Evolutionary conservation across 2,113 vertebrate species (phyloP).

Genomic region (Eira barbara): DNA sequence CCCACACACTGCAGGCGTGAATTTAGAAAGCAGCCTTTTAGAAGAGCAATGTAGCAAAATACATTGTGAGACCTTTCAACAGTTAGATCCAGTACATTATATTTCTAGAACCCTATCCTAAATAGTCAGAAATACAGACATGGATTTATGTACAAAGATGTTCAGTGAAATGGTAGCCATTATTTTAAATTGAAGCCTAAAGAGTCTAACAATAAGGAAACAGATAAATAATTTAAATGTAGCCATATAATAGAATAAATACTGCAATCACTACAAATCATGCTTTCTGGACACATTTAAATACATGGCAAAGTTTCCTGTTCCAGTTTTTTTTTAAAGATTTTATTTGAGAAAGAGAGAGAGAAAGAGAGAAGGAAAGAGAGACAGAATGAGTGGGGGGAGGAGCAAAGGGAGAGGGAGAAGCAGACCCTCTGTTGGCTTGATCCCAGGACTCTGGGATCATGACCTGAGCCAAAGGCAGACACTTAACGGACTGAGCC

Average conservation of each 20-base stretch:
- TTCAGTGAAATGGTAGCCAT: background rate
- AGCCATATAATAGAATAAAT: background rate
- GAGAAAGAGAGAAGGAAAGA: background rate
- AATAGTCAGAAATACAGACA: slow-evolving; percentile 6
- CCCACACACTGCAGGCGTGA: background rate
- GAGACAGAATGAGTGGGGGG: background rate
- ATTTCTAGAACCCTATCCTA: background rate
- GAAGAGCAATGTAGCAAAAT: background rate
- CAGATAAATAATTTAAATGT: background rate
- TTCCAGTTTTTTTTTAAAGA: background rate
- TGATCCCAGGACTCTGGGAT: background rate
- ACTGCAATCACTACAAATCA: background rate
- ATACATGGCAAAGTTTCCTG: background rate
- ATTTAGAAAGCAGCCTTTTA: background rate
- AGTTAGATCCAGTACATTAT: background rate
- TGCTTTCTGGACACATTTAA: background rate
- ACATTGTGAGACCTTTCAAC: background rate
- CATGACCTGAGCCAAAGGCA: background rate
- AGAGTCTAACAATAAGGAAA: background rate
- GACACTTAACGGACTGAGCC: background rate
- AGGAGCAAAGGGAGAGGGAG: background rate
- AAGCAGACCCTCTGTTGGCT: background rate
- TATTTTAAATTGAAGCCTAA: slow-evolving; percentile 23
- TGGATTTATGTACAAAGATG: background rate
- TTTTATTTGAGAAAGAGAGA: background rate